phyloP scores from a whole-genome alignment of 1,140 invertebrate species.

The Ceratina australensis region DNA sequence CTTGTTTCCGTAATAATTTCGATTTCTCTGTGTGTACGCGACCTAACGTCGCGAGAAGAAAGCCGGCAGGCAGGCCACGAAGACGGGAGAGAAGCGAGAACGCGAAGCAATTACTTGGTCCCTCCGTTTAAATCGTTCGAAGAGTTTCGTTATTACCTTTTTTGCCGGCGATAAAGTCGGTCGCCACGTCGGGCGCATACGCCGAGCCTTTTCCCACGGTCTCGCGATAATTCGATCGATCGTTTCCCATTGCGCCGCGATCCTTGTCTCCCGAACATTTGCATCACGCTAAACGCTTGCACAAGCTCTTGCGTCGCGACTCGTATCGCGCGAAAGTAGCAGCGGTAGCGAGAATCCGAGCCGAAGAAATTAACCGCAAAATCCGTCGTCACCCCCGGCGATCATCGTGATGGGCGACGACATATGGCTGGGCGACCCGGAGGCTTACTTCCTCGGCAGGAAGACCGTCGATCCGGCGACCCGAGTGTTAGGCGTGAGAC shows the following conservation, averaged over 20 bases:
- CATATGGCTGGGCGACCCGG: not conserved
- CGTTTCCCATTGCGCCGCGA: conserved; percentile 3
- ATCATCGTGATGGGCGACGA: not conserved
- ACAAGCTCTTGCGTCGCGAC: too few relatives aligned
- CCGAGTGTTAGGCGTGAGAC: conserved; percentile 34
- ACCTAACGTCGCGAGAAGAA: conserved; percentile 28
- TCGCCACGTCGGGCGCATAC: conserved; percentile 17
- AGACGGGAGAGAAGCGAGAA: conserved; percentile 7
- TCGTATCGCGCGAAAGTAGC: not conserved
- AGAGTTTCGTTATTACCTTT: conserved; percentile 50
- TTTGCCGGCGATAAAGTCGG: conserved; percentile 38
- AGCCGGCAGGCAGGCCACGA: not conserved
- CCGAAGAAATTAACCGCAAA: not conserved
- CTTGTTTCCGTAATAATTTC: not conserved
- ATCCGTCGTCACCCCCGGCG: not conserved
- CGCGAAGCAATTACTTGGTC: conserved; percentile 39
- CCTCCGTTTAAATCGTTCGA: conserved; percentile 48
- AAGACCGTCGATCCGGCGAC: not conserved
- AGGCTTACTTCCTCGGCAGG: not conserved
- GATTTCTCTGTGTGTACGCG: not conserved
- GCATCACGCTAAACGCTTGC: too few relatives aligned
- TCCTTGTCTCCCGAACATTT: too few relatives aligned
- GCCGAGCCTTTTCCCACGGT: conserved; percentile 47
- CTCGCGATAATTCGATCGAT: conserved; percentile 23
- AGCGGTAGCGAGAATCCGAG: not conserved